Conservation (phyloP, 92 coral and sea anemone genomes). For the Zoanthus solanderi region DNA sequence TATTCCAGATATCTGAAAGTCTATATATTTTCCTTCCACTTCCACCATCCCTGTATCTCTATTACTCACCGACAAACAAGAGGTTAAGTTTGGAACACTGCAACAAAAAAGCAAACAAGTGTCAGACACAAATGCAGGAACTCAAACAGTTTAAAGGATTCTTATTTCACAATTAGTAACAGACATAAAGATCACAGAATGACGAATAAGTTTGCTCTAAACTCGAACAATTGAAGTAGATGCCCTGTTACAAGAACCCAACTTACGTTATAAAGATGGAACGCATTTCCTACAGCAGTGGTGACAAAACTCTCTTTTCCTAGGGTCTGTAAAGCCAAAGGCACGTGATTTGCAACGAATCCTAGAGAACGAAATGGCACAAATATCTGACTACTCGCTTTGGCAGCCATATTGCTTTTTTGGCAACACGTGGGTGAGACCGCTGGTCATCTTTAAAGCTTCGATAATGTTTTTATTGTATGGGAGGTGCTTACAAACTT, state of each 20-base stretch:
- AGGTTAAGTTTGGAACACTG: conserved; percentile 95
- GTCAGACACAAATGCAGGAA: neutral
- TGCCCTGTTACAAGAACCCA: neutral
- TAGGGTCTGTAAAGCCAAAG: conserved; percentile 87
- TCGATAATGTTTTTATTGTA: too few species aligned
- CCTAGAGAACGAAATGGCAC: conserved; percentile 96
- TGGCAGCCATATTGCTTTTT: conserved; percentile 83
- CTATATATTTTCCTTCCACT: neutral
- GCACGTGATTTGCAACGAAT: conserved; percentile 89
- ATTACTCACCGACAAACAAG: conserved; percentile 94
- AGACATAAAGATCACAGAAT: too few species aligned
- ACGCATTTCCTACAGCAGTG: conserved; percentile 94
- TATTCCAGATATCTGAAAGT: too few species aligned
- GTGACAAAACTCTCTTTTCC: conserved; percentile 87
- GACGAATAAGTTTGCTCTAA: neutral
- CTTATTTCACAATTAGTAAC: too few species aligned
- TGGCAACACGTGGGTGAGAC: conserved; percentile 45
- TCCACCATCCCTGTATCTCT: neutral
- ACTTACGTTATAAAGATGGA: conserved; percentile 94
- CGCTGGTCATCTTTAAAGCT: neutral
- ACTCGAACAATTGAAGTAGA: too few species aligned
- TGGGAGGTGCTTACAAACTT: too few species aligned
- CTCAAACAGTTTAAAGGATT: too few species aligned
- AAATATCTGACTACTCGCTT: conserved; percentile 90
- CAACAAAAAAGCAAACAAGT: conserved; percentile 16